Conservation (phyloP, 2,113 vertebrate genomes). For the Crotalus viridis region DNA sequence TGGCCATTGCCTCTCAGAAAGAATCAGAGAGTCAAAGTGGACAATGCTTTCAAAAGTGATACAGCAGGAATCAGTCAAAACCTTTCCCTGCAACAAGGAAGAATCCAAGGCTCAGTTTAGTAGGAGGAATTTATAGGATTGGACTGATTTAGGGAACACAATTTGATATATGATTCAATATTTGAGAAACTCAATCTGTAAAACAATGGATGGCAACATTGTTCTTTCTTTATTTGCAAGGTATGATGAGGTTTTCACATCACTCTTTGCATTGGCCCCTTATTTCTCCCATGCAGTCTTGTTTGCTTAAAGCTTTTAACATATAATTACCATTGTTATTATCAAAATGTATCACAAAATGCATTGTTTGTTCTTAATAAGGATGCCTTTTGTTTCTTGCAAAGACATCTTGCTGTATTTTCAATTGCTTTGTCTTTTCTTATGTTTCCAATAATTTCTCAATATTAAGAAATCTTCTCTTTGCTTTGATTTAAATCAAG, state of each 20-base stretch:
- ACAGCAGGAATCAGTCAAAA: neutral
- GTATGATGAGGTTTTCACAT: conserved; percentile 64
- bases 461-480: conserved; percentile 73
- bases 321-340: conserved; percentile 61
- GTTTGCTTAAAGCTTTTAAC: conserved; percentile 58
- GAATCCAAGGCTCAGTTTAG: neutral
- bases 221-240: accelerated
- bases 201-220: neutral
- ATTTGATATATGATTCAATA: neutral
- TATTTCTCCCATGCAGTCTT: conserved; percentile 10
- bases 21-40: neutral
- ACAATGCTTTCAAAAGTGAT: neutral
- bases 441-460: conserved; percentile 68
- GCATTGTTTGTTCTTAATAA: conserved; percentile 50
- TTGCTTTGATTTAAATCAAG: conserved; percentile 82
- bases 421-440: conserved; percentile 57
- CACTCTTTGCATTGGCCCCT: conserved; percentile 51
- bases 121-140: neutral
- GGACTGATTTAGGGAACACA: neutral
- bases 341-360: conserved; percentile 62
- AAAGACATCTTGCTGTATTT: conserved; percentile 55
- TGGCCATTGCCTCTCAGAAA: neutral
- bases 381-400: conserved; percentile 58
- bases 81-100: neutral
- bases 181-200: neutral